Evolutionary conservation across 2,797 vertebrate genomes (phyloP), one percentile per base, ranked within the genome.

Genomic region (Chelon auratus): DNA sequence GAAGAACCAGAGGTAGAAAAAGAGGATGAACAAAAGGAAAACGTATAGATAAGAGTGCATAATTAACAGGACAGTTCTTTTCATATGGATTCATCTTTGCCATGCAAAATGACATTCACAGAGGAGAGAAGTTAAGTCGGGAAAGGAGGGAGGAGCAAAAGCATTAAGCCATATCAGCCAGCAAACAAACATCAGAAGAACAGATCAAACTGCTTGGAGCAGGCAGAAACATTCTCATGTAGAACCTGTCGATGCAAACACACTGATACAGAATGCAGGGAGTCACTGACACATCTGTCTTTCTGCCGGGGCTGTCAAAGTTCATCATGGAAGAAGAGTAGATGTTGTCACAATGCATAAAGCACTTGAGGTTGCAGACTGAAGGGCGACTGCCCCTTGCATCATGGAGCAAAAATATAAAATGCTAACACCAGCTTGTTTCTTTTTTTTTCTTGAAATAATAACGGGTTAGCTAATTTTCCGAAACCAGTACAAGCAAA

Each of bases 91-190:
- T 17, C 12, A 73, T 53, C 30, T 69, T 57, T 63, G 72, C 68
- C 91, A 89, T 90, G 90, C 85, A 90, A 77, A 39, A 77, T 70
- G 40, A 76, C 67, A 87, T 82, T 88, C 55, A 43, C 69, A 56
- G 53, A 69, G 30, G 18, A 54, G 11, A 50, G 36, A 18, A 59
- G 62, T 18, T 56, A 59, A 67, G 57, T 40, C 64, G 57, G 60
- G 58, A 48, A 45, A 30, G 66, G 55, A 53, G 53, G 70, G 45
- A 43, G 57, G 68, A 79, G 48, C 67, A 81, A 68, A 92, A 92
- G 91, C 91, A 87, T 71, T 68, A 92, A 91, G 91, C 91, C 70
- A 85, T 62, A 76, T 82, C 81, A 92, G 89, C 82, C 82, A 88
- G 79, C 83, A 67, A 71, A 87, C 65, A 75, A 20, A 72, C 39